Conservation (phyloP, 2,888 invertebrate genomes). For the Megaustenia siamemsis region DNA sequence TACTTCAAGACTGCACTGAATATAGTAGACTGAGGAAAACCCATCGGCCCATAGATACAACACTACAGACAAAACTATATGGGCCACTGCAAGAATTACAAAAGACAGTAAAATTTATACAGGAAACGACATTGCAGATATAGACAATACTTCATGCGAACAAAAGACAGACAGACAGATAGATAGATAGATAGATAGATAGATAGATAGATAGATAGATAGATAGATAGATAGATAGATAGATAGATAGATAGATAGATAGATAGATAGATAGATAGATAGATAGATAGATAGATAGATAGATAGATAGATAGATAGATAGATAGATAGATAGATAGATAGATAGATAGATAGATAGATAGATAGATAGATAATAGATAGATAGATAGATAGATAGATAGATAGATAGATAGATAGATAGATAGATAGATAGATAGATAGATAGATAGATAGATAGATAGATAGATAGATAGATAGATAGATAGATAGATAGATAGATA, state of each 20-base stretch:
- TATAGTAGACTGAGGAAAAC: too few species aligned
- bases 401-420: neutral
- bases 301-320: neutral
- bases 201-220: neutral
- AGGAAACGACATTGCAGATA: too few species aligned
- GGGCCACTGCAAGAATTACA: too few species aligned
- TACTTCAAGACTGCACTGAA: too few species aligned
- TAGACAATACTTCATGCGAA: too few species aligned
- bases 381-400: neutral
- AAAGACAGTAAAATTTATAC: too few species aligned
- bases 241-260: neutral
- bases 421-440: neutral
- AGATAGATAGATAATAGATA: neutral
- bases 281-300: neutral
- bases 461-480: neutral
- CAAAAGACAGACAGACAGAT: neutral
- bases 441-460: neutral
- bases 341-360: neutral
- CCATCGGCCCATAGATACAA: too few species aligned
- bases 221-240: neutral
- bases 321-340: neutral
- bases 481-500: neutral
- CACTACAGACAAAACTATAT: too few species aligned
- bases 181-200: neutral
- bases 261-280: neutral